phyloP scores from a whole-genome alignment of 2,888 invertebrate species.

The Scrobipalpa costella region DNA sequence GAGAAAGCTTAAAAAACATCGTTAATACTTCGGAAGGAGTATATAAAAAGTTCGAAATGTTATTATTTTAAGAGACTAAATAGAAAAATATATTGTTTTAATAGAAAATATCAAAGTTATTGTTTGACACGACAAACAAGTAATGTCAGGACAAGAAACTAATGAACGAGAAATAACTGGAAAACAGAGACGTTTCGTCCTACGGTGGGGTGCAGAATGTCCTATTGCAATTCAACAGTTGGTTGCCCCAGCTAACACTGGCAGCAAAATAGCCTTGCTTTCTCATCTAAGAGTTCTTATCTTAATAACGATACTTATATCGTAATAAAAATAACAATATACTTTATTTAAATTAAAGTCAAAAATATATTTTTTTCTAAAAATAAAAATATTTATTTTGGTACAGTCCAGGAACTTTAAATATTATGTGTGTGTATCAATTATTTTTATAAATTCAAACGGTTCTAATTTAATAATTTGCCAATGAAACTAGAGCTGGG shows the following conservation, averaged over 20 bases:
- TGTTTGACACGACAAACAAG: neutral
- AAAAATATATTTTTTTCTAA: too few relatives aligned
- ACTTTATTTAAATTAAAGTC: too few relatives aligned
- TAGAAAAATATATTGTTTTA: constrained; percentile 5
- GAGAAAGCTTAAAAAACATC: neutral
- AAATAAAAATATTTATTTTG: too few relatives aligned
- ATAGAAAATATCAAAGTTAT: constrained; percentile 1
- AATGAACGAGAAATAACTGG: constrained; percentile 56
- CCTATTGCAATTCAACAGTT: constrained; percentile 73
- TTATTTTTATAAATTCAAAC: neutral
- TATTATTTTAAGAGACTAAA: neutral
- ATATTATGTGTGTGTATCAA: too few relatives aligned
- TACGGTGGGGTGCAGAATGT: constrained; percentile 48
- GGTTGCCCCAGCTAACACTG: constrained; percentile 48
- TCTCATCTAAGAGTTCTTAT: neutral
- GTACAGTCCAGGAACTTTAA: too few relatives aligned
- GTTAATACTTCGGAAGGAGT: neutral
- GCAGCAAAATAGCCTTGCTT: constrained; percentile 39
- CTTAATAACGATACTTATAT: too few relatives aligned
- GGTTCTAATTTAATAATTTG: neutral
- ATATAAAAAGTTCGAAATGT: neutral
- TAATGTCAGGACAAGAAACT: constrained; percentile 36
- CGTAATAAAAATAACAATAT: too few relatives aligned
- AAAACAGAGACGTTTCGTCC: constrained; percentile 50
- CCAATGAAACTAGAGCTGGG: neutral